Conservation (phyloP, 2,113 vertebrate species). For the Gallinago undulata region DNA sequence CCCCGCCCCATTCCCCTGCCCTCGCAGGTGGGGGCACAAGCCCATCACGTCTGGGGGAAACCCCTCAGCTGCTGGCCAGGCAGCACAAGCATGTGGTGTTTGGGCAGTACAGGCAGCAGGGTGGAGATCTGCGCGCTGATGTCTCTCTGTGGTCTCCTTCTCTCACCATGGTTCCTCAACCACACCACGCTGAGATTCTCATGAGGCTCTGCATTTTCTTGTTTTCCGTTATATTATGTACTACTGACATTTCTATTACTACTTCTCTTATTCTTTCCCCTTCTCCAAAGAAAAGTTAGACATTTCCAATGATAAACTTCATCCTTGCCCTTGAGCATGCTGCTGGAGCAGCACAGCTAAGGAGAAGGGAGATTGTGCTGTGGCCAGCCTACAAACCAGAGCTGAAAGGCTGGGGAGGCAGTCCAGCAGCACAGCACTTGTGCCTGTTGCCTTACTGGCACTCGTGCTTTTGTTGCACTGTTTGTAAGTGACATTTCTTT, state of each 20-base stretch:
- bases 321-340: neutral
- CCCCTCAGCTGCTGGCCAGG: neutral
- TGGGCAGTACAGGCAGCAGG: neutral
- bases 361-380: neutral
- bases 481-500: neutral
- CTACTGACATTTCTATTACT: neutral
- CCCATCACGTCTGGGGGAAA: accelerated
- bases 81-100: accelerated
- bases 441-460: neutral
- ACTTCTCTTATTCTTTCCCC: neutral
- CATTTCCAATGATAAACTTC: neutral
- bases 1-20: too few relatives aligned
- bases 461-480: neutral
- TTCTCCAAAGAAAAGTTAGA: neutral
- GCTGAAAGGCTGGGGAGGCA: neutral
- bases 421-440: neutral
- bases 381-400: neutral
- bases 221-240: neutral
- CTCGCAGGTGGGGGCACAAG: accelerated
- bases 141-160: neutral
- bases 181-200: too few relatives aligned
- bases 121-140: neutral
- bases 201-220: neutral
- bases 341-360: neutral
- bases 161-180: neutral